Percentiles rank a stretch among this genome's conserved stretches.
Conservation (phyloP, 2,797 vertebrate genomes). For the Catharus ustulatus region DNA sequence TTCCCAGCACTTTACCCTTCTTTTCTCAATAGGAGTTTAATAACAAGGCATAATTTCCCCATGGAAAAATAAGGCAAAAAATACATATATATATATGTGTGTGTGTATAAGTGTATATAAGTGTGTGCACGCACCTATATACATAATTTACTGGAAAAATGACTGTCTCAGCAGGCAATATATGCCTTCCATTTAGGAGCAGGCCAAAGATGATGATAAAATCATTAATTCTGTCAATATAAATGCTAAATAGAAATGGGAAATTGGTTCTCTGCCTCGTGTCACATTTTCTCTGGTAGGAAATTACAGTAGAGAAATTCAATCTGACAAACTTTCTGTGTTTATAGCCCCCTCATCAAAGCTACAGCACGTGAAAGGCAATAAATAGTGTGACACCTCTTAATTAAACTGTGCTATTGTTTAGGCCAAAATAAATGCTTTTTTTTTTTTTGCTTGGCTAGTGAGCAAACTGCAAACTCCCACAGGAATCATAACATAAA, state of each 20-base stretch:
- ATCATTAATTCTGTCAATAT: constrained; percentile 82
- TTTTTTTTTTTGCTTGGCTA: constrained; percentile 34
- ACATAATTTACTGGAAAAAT: constrained; percentile 37
- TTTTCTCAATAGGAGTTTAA: constrained; percentile 13
- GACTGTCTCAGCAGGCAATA: constrained; percentile 30
- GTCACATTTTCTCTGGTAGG: constrained; percentile 70
- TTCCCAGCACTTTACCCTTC: neutral
- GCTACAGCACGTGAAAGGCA: constrained; percentile 53
- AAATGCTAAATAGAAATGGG: constrained; percentile 83
- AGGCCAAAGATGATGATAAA: constrained; percentile 74
- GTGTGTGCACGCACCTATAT: neutral
- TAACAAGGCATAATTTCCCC: neutral
- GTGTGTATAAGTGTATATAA: neutral
- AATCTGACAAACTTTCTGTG: constrained; percentile 65
- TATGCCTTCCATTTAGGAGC: constrained; percentile 69
- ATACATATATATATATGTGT: neutral
- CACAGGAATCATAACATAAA: constrained; percentile 74
- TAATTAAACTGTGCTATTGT: constrained; percentile 78
- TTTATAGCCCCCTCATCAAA: constrained; percentile 72
- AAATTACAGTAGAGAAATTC: constrained; percentile 76
- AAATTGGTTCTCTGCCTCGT: constrained; percentile 76
- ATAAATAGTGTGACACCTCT: constrained; percentile 75
- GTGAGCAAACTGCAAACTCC: constrained; percentile 69
- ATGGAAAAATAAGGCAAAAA: neutral
- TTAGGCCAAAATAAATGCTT: constrained; percentile 58